phyloP scores from a whole-genome alignment of 2,113 vertebrate species.

The Pteronura brasiliensis region DNA sequence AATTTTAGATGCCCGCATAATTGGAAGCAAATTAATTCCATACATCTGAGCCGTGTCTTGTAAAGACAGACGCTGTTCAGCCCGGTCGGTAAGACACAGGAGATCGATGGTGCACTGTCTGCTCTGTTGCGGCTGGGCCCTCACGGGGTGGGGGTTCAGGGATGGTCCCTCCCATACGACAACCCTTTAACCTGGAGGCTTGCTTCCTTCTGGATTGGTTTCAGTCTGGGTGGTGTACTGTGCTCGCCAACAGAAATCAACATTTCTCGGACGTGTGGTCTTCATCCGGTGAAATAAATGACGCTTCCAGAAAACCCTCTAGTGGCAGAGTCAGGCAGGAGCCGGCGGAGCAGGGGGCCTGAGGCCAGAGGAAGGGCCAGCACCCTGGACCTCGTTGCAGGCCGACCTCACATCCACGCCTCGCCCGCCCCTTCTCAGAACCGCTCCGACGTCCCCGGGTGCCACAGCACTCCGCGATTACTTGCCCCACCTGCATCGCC shows the following conservation, averaged over 20 bases:
- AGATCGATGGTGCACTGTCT: neutral
- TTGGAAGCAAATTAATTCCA: neutral
- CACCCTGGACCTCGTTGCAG: neutral
- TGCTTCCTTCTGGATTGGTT: neutral
- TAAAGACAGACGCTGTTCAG: neutral
- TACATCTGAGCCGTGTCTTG: neutral
- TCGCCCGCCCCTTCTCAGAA: neutral
- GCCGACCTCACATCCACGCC: neutral
- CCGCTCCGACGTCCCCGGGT: neutral
- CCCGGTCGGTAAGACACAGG: neutral
- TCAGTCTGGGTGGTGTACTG: neutral
- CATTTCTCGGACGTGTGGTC: neutral
- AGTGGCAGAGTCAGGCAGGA: accelerated
- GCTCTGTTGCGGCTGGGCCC: neutral
- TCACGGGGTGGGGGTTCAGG: accelerated
- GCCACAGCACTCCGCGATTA: neutral
- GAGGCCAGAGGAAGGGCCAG: neutral
- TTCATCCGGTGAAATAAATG: neutral
- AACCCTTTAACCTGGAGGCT: neutral
- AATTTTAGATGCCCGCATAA: neutral
- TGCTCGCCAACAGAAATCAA: neutral
- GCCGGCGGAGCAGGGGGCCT: accelerated
- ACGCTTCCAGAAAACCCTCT: neutral
- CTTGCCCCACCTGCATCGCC: accelerated
- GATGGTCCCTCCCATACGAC: accelerated